phyloP scores from a whole-genome alignment of 1,140 invertebrate genomes.

The Rhopalosiphum padi region DNA sequence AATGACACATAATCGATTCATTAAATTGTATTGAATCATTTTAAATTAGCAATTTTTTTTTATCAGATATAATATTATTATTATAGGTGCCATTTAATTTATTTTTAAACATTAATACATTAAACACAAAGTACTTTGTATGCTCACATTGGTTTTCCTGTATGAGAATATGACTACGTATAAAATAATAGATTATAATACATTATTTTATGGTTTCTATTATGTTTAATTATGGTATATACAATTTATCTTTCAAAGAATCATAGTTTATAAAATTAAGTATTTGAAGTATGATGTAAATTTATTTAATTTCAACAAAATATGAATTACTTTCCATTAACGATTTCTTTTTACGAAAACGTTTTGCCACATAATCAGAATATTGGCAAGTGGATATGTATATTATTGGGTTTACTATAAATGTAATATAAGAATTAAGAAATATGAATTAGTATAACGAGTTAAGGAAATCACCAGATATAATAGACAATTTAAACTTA shows the following conservation, averaged over 20 bases:
- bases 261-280: neutral
- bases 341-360: neutral
- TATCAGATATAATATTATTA: neutral
- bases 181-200: neutral
- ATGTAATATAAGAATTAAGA: neutral
- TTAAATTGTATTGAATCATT: neutral
- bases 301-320: neutral
- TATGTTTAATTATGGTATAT: neutral
- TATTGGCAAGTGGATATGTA: neutral
- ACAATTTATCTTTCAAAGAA: neutral
- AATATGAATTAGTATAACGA: neutral
- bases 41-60: neutral
- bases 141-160: neutral
- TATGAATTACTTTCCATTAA: neutral
- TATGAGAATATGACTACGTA: too few species aligned
- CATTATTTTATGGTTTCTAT: neutral
- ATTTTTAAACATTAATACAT: neutral
- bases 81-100: neutral
- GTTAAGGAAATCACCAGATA: neutral
- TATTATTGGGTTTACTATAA: neutral
- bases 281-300: neutral
- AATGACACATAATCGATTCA: neutral
- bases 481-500: neutral
- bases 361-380: neutral
- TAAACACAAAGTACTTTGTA: neutral